Conservation (phyloP, 1,140 invertebrate species). For the Drosophila nannoptera region DNA sequence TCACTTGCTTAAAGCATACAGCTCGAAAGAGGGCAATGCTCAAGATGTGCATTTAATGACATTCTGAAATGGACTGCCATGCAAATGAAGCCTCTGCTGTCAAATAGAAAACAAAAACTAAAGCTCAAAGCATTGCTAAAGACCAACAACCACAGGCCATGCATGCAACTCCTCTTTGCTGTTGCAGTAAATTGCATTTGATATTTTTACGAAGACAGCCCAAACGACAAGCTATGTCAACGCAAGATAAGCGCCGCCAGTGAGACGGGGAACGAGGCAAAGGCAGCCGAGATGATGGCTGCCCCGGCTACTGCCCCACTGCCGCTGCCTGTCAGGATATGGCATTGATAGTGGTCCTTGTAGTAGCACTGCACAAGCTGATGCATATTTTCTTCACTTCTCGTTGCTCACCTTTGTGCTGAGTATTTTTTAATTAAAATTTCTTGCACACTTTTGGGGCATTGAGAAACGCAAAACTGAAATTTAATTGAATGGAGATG, state of each 20-base stretch:
- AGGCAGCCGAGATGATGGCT: slow-evolving; percentile 37
- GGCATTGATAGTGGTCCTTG: slow-evolving; percentile 7
- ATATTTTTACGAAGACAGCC: slow-evolving; percentile 68
- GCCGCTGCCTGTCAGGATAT: neutral
- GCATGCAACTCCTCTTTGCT: slow-evolving; percentile 20
- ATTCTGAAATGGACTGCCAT: slow-evolving; percentile 26
- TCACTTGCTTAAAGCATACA: too few species aligned
- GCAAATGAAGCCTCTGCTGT: slow-evolving; percentile 23
- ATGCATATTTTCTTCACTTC: slow-evolving; percentile 37
- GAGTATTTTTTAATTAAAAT: slow-evolving; percentile 59
- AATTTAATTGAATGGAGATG: slow-evolving; percentile 21
- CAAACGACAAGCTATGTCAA: slow-evolving; percentile 73
- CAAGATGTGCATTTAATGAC: slow-evolving; percentile 10
- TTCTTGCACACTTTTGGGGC: slow-evolving; percentile 29
- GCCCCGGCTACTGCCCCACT: neutral
- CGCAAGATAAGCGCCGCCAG: slow-evolving; percentile 65
- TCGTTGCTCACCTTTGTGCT: slow-evolving; percentile 11
- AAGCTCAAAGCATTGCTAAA: slow-evolving; percentile 7
- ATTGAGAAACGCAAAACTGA: slow-evolving; percentile 28
- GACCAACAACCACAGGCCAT: slow-evolving; percentile 1
- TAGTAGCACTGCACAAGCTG: slow-evolving; percentile 22
- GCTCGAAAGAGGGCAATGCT: neutral
- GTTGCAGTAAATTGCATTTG: slow-evolving; percentile 66
- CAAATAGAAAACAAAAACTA: slow-evolving; percentile 14
- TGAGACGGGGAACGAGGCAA: slow-evolving; percentile 31